Evolutionary conservation across 2,888 invertebrate genomes (phyloP), one percentile per base, ranked within the genome.

Genomic region (Coelogynopora nodosa): DNA sequence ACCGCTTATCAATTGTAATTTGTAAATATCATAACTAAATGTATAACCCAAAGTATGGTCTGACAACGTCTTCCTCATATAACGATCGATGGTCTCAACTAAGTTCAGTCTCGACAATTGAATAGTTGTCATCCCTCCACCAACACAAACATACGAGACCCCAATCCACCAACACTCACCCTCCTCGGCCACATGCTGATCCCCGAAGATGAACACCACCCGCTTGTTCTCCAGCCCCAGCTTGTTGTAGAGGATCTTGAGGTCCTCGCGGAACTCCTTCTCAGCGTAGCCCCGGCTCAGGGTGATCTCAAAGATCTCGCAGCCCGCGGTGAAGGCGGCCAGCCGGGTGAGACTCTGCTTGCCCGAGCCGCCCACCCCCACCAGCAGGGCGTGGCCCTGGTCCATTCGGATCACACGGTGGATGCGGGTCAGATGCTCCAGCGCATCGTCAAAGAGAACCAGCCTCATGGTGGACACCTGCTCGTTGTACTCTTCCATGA

Each of bases 341-440:
- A 97, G 93, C 84, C 94, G 94, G 27, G 95, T 95, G 28, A 97
- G 93, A 88, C 88, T 87, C 86, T 95, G 94, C 92, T 97, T 97
- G 27, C 97, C 97, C 89, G 95, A 94, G 27, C 97, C 97, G 0
- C 96, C 96, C 0, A 96, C 95, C 10, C 97, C 97, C 18, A 97
- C 94, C 67, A 97, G 93, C 92, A 97, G 93, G 0, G 95, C 94
- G 90, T 97, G 96, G 0, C 96, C 96, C 88, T 94, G 93, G 90
- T 95, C 94, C 94, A 96, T 94, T 88, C 97, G 94, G 88, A 97
- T 93, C 0, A 95, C 94, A 28, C 97, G 94, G 89, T 97, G 96
- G 13, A 96, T 94, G 82, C 97, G 93, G 0, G 96, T 97, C 90
- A 97, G 91, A 91, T 97, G 97, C 90, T 97, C 96, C 84, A 97